A percentile compares a stretch with the other conserved stretches of the same genome.
Evolutionary conservation across 1,140 invertebrate genomes (phyloP).

Genomic region (Drosophila busckii): DNA sequence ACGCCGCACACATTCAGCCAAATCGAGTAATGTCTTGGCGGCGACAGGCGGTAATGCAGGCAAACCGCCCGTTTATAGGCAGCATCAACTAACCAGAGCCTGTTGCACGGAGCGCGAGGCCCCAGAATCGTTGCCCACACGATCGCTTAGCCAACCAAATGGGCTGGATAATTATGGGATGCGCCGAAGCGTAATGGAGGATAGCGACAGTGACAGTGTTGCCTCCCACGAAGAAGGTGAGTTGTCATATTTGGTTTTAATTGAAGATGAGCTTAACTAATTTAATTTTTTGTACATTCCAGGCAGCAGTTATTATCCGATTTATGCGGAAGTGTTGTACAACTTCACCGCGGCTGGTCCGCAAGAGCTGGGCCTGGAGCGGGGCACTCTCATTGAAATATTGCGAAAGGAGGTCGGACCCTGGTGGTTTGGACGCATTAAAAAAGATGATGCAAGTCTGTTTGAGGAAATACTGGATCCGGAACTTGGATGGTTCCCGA

Average conservation of each 20-base stretch:
- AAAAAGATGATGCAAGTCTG: constrained; percentile 62
- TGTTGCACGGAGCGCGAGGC: constrained; percentile 50
- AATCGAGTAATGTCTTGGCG: constrained; percentile 51
- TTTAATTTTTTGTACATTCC: not conserved
- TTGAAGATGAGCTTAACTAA: constrained; percentile 22
- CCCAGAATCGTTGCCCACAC: constrained; percentile 81
- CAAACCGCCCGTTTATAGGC: constrained; percentile 37
- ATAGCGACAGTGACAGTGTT: constrained; percentile 74
- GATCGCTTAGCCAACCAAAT: constrained; percentile 86
- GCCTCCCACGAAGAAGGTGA: constrained; percentile 72
- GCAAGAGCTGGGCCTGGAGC: constrained; percentile 72
- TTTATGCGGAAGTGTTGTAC: constrained; percentile 76
- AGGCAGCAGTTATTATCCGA: constrained; percentile 49
- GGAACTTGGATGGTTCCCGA: constrained; percentile 77
- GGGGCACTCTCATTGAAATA: constrained; percentile 70
- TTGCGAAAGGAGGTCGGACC: constrained; percentile 70
- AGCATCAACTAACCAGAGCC: constrained; percentile 22
- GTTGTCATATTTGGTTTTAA: constrained; percentile 14
- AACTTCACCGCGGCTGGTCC: constrained; percentile 73
- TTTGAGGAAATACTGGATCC: constrained; percentile 63
- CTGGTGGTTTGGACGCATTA: constrained; percentile 78
- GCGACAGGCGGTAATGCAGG: constrained; percentile 11
- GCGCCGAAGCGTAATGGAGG: constrained; percentile 51
- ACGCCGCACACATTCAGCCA: constrained; percentile 69
- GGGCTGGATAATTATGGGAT: constrained; percentile 81